These are phyloP conservation scores for Mya arenaria DNA, from an alignment of 1,140 invertebrate genomes.

Conservation along the genomic window DNA sequence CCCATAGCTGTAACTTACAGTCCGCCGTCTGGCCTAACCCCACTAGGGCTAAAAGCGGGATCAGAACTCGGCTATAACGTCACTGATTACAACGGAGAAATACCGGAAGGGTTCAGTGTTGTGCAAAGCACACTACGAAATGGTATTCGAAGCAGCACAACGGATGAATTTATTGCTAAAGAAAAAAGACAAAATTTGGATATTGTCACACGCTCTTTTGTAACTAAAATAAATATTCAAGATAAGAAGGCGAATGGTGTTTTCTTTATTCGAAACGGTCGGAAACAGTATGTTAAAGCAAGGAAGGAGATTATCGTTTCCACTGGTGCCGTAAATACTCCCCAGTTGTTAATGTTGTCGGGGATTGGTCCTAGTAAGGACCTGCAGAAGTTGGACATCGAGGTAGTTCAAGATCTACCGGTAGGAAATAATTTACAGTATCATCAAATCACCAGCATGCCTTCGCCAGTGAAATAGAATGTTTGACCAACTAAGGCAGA, in stretches of 20 bases:
- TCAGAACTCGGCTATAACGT: conserved; percentile 83
- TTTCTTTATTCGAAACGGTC: neutral
- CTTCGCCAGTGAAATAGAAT: conserved; percentile 2
- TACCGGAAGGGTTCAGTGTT: conserved; percentile 29
- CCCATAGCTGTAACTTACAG: conserved; percentile 61
- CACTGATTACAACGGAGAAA: conserved; percentile 68
- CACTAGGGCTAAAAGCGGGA: conserved; percentile 63
- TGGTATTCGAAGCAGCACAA: conserved; percentile 14
- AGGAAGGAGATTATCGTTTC: conserved; percentile 49
- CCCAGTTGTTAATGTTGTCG: conserved; percentile 49
- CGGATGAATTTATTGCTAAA: conserved; percentile 13
- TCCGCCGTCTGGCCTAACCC: conserved; percentile 57
- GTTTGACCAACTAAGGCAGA: conserved; percentile 23
- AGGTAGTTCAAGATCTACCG: conserved; percentile 84
- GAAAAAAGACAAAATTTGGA: conserved; percentile 2
- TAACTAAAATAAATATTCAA: conserved; percentile 25
- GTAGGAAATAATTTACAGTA: conserved; percentile 94
- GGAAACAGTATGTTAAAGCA: conserved; percentile 27
- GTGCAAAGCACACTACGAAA: conserved; percentile 20
- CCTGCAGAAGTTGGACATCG: conserved; percentile 65
- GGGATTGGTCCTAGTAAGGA: conserved; percentile 43
- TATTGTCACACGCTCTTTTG: neutral
- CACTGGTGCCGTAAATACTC: conserved; percentile 39
- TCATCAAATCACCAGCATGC: conserved; percentile 79
- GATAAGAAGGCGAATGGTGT: conserved; percentile 35